Base-by-base conservation (phyloP, 2,888 invertebrate genomes). In the Pristionchus japonicus region DNA sequence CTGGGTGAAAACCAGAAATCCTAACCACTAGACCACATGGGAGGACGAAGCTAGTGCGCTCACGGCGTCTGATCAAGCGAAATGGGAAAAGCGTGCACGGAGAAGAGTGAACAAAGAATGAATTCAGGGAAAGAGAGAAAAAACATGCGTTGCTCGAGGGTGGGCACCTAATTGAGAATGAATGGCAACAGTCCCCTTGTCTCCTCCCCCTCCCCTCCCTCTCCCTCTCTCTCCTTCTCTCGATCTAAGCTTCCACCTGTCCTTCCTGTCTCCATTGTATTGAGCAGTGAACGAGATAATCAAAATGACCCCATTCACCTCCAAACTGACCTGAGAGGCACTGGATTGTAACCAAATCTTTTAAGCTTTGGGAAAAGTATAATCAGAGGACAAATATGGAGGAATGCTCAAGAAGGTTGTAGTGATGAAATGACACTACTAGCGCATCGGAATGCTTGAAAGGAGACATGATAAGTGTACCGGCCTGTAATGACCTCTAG, bases 1-100 rank as follows among this genome's bases (percentile, higher is more conserved):
- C 91, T 92, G 92, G 93, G 92, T 92, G 92, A 92, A 92, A 92
- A 92, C 92, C 93, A 92, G 91, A 91, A 92, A 92, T 93, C 92
- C 93, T 93, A 93, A n/a, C n/a, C n/a, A n/a, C n/a, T n/a, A n/a
- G n/a, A n/a, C n/a, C n/a, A n/a, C n/a, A n/a, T n/a, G n/a, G 91
- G 91, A 92, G 89, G 88, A 70, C 84, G 61, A 34, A 1, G 80
- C 6, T 20, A 1, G n/a, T 3, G 80, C 49, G 27, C 6, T 6
- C 23, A 15, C 3, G 15, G 43, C 43, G 13, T 1, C 80, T 80
- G 49, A 43, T 47, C 40, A 43, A 27, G 43, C 43, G 3, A 7
- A 31, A 47, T 52, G 1, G 4, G 3, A 52, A 4, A 17, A n/a
- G n/a, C n/a, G n/a, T n/a, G n/a, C n/a, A n/a, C n/a, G n/a, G n/a